These are phyloP conservation scores for Drosophila sordidula DNA, from an alignment of 2,888 invertebrate species.

Conservation along the genomic window DNA sequence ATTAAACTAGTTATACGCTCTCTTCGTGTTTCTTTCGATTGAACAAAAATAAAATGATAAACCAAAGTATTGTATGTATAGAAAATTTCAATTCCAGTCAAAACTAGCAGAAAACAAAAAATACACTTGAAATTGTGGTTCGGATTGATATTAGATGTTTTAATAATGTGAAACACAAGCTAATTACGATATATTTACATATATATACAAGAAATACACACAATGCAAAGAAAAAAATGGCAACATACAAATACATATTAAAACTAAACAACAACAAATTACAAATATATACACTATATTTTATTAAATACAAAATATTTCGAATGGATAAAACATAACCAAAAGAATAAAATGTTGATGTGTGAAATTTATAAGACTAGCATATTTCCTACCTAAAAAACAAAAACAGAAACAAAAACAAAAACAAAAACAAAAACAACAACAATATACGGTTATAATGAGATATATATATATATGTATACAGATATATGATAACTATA, in stretches of 20 bases:
- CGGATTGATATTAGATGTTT: conserved; percentile 71
- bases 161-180: conserved; percentile 23
- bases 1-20: conserved; percentile 33
- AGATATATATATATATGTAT: conserved; percentile 42
- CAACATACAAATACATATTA: conserved; percentile 56
- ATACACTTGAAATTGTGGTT: conserved; percentile 57
- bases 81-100: conserved; percentile 34
- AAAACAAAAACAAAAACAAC: conserved; percentile 15
- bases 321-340: conserved; percentile 43
- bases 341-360: conserved; percentile 80
- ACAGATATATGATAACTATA: conserved; percentile 37
- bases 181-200: conserved; percentile 56
- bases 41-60: background rate
- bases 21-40: conserved; percentile 52
- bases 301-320: conserved; percentile 70
- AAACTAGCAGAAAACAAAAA: conserved; percentile 34
- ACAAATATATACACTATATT: conserved; percentile 60
- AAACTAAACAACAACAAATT: conserved; percentile 14
- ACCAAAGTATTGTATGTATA: conserved; percentile 24
- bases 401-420: conserved; percentile 27
- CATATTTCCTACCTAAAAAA: conserved; percentile 82
- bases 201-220: conserved; percentile 40
- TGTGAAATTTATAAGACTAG: conserved; percentile 84
- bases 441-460: conserved; percentile 59
- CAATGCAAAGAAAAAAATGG: conserved; percentile 19